These are phyloP conservation scores for Hermetia illucens DNA, from an alignment of 1,140 invertebrate genomes.

Conservation along the genomic window DNA sequence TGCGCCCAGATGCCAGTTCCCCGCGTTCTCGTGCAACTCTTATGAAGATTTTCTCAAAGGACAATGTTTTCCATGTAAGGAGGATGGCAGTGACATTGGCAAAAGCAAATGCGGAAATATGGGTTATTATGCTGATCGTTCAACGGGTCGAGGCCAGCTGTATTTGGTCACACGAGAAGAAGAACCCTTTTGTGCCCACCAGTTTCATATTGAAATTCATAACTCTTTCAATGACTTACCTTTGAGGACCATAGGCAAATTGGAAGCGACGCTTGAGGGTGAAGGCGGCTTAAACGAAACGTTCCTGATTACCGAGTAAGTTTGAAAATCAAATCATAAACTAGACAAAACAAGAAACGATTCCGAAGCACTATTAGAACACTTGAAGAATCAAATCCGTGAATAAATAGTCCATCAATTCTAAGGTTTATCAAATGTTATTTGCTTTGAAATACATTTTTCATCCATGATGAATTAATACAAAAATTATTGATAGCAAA, in stretches of 20 bases:
- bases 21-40: constrained; percentile 70
- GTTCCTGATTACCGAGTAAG: constrained; percentile 71
- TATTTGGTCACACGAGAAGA: constrained; percentile 80
- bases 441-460: no score
- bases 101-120: constrained; percentile 67
- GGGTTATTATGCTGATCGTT: constrained; percentile 83
- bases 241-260: constrained; percentile 45
- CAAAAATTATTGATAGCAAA: no score
- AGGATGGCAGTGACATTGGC: constrained; percentile 29
- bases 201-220: constrained; percentile 70
- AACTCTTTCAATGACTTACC: constrained; percentile 56
- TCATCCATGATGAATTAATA: no score
- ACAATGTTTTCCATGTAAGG: constrained; percentile 38
- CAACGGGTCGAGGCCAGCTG: constrained; percentile 62
- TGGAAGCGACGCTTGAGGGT: constrained; percentile 71
- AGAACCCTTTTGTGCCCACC: constrained; percentile 85
- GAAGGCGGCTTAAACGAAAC: constrained; percentile 72
- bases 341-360: no score
- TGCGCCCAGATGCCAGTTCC: constrained; percentile 77
- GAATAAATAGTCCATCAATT: no score
- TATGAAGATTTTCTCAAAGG: constrained; percentile 65
- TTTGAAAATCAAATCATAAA: no score
- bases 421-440: no score
- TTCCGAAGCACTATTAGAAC: no score
- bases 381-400: no score